Base-by-base conservation (phyloP, 2,113 vertebrate species). In the Dipodomys merriami region DNA sequence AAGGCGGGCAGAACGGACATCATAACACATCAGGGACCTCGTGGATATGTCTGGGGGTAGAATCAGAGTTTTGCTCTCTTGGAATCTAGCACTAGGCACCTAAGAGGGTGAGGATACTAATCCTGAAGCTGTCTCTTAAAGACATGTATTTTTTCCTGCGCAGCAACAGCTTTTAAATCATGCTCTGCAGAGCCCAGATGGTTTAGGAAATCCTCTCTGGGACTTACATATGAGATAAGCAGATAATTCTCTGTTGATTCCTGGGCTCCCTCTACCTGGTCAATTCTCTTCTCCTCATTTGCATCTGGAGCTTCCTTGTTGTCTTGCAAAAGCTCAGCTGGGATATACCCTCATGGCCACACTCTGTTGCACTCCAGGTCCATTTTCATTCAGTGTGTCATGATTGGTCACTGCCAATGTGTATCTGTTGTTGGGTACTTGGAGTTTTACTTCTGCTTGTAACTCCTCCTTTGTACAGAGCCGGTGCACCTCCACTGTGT, bases 331-430 rank as follows among this genome's bases (percentile, higher is more conserved):
- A 27, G 33, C 92, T 57, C 1, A 1, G 4, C 80, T 30, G 19
- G 69, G n/a, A 22, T 0, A 3, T 22, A 2, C 2, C 65, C 33
- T 6, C 23, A 4, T 2, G 4, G 4, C 60, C 6, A 0, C 7
- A 8, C 35, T 74, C 3, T 53, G 87, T 53, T 87, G 22, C 18
- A 60, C 69, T 68, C 49, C 1, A 27, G 5, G 1, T 64, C 44
- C 29, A 12, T 74, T 46, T 35, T 91, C 46, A 13, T 6, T 62
- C 23, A 5, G 19, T 6, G 22, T 83, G 4, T 72, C 88, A 53
- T 25, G 67, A 91, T 27, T 64, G 93, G 64, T 64, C 13, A n/a
- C 18, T 86, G 33, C 60, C 65, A 39, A 19, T 49, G 53, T 60
- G 19, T 20, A 81, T 44, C 64, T 30, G 1, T 30, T 49, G 69